Conservation (phyloP, 1,140 invertebrate species). For the Brevipalpus yothersi region DNA sequence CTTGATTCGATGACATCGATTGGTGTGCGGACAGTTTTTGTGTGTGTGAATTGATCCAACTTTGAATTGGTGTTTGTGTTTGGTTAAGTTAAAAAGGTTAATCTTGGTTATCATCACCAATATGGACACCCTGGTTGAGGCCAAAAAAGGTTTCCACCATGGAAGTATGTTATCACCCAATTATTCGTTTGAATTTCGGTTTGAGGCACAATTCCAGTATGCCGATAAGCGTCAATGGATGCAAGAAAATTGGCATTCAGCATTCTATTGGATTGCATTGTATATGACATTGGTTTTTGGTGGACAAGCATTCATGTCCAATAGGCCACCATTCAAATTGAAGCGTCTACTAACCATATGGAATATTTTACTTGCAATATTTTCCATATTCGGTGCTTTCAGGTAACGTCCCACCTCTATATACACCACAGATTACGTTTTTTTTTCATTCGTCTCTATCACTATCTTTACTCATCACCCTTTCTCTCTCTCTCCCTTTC, state of each 20-base stretch:
- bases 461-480: not conserved
- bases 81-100: no score
- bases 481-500: no score
- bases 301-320: constrained; percentile 57
- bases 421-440: no score
- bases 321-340: constrained; percentile 33
- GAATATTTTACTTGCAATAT: not conserved
- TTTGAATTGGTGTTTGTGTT: no score
- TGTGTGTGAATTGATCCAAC: no score
- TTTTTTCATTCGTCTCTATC: not conserved
- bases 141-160: not conserved
- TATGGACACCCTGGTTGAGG: no score
- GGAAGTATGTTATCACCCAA: constrained; percentile 2
- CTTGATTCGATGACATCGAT: no score
- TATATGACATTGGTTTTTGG: constrained; percentile 32
- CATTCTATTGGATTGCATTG: constrained; percentile 1
- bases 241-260: constrained; percentile 4
- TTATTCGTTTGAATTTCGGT: constrained; percentile 21
- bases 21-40: no score
- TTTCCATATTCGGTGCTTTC: not conserved
- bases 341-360: not conserved
- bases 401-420: constrained; percentile 23
- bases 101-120: no score
- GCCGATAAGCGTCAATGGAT: constrained; percentile 4
- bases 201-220: constrained; percentile 4